phyloP scores from a whole-genome alignment of 2,113 vertebrate species.

The Paedocypris sp. region DNA sequence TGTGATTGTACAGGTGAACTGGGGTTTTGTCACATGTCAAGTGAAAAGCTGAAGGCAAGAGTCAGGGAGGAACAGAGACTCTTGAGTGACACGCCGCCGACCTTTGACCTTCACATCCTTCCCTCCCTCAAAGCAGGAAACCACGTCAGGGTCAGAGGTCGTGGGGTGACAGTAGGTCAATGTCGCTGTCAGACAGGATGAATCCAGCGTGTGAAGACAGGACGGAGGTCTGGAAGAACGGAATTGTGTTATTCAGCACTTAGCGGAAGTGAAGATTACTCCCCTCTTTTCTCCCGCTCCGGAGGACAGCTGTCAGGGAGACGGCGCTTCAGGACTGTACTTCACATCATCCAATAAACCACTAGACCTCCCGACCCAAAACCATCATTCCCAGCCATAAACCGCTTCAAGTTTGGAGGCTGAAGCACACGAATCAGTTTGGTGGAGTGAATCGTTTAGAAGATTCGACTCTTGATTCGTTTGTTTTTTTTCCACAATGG shows the following conservation, averaged over 20 bases:
- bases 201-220: background rate
- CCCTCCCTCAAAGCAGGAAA: background rate
- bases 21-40: conserved; percentile 62
- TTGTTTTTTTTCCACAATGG: too few species aligned
- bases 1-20: conserved; percentile 50
- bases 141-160: background rate
- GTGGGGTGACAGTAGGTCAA: conserved; percentile 22
- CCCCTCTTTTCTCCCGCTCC: background rate
- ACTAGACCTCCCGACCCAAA: too few species aligned
- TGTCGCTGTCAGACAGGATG: conserved; percentile 51
- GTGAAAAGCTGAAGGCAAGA: conserved; percentile 50
- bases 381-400: too few species aligned
- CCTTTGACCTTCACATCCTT: conserved; percentile 1
- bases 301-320: background rate
- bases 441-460: too few species aligned
- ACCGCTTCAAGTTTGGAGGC: too few species aligned
- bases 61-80: conserved; percentile 33
- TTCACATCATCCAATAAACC: too few species aligned
- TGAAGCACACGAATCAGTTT: too few species aligned
- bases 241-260: background rate
- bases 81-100: conserved; percentile 12
- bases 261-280: background rate
- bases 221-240: background rate
- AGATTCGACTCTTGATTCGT: too few species aligned
- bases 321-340: background rate